phyloP scores from a whole-genome alignment of 2,113 vertebrate genomes.

The Nothocercus julius region DNA sequence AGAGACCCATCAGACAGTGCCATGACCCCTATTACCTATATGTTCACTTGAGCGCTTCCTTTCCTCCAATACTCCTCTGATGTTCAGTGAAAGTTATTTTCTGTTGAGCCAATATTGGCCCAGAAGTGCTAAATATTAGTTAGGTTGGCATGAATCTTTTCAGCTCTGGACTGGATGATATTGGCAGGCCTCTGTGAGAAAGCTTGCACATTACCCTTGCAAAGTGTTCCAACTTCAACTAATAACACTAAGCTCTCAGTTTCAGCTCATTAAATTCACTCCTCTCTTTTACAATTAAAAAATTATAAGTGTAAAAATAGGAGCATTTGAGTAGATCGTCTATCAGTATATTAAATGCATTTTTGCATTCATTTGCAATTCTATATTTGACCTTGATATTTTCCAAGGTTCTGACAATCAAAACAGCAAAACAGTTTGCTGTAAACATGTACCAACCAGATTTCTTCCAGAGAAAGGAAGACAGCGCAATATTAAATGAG shows the following conservation, averaged over 20 bases:
- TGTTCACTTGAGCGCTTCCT: not conserved
- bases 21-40: not conserved
- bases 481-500: not conserved
- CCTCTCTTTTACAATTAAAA: conserved; percentile 48
- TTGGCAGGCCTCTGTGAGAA: not conserved
- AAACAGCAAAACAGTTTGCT: conserved; percentile 14
- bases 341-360: conserved; percentile 34
- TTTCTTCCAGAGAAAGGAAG: not conserved
- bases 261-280: conserved; percentile 30
- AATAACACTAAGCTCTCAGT: not conserved
- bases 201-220: not conserved
- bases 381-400: conserved; percentile 57
- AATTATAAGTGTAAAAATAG: conserved; percentile 38
- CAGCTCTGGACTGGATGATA: not conserved
- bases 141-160: not conserved
- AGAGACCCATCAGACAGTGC: not conserved
- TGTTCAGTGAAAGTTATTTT: not conserved
- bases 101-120: not conserved
- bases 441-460: conserved; percentile 24
- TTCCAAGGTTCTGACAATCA: conserved; percentile 59
- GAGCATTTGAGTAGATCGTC: conserved; percentile 11
- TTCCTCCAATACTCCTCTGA: not conserved
- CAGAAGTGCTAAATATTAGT: not conserved
- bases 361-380: conserved; percentile 63
- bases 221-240: not conserved